A percentile compares a stretch with the other conserved stretches of the same genome.
Conservation (phyloP, 23 tunicate genomes). For the Trididemnum clinides region DNA sequence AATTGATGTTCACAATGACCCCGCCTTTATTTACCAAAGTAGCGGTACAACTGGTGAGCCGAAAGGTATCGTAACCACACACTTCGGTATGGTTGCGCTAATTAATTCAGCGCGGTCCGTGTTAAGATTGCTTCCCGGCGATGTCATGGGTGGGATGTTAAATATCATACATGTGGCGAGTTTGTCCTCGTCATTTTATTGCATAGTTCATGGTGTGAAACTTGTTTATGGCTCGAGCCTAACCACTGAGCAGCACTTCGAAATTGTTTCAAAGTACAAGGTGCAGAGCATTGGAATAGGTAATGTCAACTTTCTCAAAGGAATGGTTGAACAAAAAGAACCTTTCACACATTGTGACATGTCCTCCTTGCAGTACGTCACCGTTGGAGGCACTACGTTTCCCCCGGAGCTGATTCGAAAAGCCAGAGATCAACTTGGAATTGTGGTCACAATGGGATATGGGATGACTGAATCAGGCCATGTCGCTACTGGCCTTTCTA, state of each 20-base stretch:
- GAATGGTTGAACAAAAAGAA: not conserved
- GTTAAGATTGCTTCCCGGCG: not conserved
- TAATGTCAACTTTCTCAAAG: not conserved
- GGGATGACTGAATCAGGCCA: not conserved
- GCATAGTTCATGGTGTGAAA: not conserved
- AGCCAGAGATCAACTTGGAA: not conserved
- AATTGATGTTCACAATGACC: conserved; percentile 20
- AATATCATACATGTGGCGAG: not conserved
- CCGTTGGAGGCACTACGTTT: not conserved
- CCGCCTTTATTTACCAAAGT: not conserved
- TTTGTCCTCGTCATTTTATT: not conserved
- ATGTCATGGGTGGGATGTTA: not conserved
- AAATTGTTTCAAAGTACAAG: not conserved
- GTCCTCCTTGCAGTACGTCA: not conserved
- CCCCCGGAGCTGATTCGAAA: not conserved
- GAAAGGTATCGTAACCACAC: conserved; percentile 22
- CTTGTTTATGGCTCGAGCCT: not conserved
- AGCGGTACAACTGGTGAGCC: conserved; percentile 39
- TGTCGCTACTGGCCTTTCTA: not conserved
- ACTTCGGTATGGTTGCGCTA: not conserved
- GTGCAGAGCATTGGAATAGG: not conserved
- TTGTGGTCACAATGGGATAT: not conserved
- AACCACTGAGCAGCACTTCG: not conserved
- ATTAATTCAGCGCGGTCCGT: not conserved
- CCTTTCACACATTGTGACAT: not conserved